Evolutionary conservation across 2,113 vertebrate genomes (phyloP), one percentile per base, ranked within the genome.

Genomic region (Charina bottae): DNA sequence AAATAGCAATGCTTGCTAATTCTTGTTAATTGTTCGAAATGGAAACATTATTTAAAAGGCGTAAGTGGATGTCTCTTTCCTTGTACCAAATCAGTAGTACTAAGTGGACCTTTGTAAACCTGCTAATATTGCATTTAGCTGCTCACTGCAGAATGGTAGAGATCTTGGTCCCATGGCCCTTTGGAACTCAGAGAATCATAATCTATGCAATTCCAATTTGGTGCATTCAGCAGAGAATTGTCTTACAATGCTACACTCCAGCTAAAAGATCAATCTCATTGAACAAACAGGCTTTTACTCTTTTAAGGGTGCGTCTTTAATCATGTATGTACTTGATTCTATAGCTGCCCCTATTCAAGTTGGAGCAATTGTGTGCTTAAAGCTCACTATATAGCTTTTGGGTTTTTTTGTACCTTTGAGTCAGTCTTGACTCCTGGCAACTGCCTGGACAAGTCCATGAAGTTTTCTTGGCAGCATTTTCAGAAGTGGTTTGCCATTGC

Each of bases 121-220:
- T 78, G 8, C 33, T 37, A 8, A 8, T 78, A 21, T 8, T 72
- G 68, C 15, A 78, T 2, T 78, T 78, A 37, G 33, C 7, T 78
- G 17, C 17, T 42, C 72, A 42, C 33, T 42, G 33, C 72, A 78
- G 19, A 78, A 33, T 78, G 7, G 17, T 6, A 78, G 72, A 42
- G 2, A 78, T 23, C 72, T 42, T 78, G 72, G 33, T 78, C 33
- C 42, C 7, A 8, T 21, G 0, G 0, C 59, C 42, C 15, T 54
- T 78, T 26, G 49, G 6, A 23, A 13, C 23, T 17, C 24, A 24
- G 33, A 26, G 3, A 24, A 56, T 42, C 54, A 0, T 85, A 4
- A 33, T 13, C 42, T 83, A 11, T 62, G 33, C 2, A 42, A 9
- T 33, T 89, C 28, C 33, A 13, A 55, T 15, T 0, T 0, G 0